phyloP scores from a whole-genome alignment of 2,113 vertebrate genomes.

The Colossoma macropomum region DNA sequence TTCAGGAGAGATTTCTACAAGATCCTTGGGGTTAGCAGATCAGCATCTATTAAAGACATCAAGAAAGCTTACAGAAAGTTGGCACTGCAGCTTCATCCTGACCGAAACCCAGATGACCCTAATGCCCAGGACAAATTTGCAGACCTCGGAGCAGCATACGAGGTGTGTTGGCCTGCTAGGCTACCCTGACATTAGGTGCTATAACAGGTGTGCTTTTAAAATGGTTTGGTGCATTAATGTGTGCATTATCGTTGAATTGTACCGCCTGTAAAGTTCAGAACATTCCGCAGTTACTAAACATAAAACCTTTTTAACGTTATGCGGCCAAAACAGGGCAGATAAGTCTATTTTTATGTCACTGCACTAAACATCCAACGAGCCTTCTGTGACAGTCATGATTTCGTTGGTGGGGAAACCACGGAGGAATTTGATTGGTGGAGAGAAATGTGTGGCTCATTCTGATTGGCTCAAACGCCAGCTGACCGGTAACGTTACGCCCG shows the following conservation, averaged over 20 bases:
- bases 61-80: slow-evolving; percentile 98
- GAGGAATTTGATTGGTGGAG: slow-evolving; percentile 69
- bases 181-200: background rate
- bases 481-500: slow-evolving; percentile 1
- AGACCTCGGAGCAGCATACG: slow-evolving; percentile 95
- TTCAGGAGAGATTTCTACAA: slow-evolving; percentile 94
- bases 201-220: background rate
- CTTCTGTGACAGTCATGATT: slow-evolving; percentile 14
- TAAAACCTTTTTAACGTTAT: background rate
- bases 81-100: slow-evolving; percentile 94
- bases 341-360: background rate
- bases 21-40: slow-evolving; percentile 91
- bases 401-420: slow-evolving; percentile 65
- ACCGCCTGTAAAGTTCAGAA: background rate
- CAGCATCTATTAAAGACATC: slow-evolving; percentile 92
- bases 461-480: slow-evolving; percentile 68
- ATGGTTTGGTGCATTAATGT: background rate
- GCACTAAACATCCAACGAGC: background rate
- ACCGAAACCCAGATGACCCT: slow-evolving; percentile 94
- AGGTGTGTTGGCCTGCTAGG: slow-evolving; percentile 77
- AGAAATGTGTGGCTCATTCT: slow-evolving; percentile 77
- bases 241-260: background rate
- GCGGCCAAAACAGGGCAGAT: too few species aligned
- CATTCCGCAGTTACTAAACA: background rate
- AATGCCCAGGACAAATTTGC: slow-evolving; percentile 95